Conservation (phyloP, 30 jellyfish, hydroid and myxozoan species). For the Hydractinia echinata region DNA sequence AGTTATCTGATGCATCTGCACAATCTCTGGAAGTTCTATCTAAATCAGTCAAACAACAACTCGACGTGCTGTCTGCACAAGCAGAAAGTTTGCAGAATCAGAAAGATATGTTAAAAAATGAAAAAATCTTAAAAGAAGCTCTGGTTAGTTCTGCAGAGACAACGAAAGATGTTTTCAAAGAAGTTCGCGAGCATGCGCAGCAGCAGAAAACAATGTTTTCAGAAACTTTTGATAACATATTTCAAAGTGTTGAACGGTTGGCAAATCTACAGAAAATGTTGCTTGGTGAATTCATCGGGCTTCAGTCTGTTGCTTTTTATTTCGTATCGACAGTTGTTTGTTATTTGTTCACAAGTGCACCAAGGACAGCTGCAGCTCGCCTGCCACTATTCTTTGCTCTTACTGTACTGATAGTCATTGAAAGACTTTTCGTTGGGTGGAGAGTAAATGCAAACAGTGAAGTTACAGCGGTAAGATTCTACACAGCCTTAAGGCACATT, state of each 20-base stretch:
- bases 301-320: slow-evolving; percentile 81
- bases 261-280: slow-evolving; percentile 64
- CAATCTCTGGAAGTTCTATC: slow-evolving; percentile 51
- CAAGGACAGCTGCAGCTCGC: slow-evolving; percentile 67
- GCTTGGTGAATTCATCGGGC: slow-evolving; percentile 78
- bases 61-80: slow-evolving; percentile 53
- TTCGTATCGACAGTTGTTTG: slow-evolving; percentile 51
- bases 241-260: slow-evolving; percentile 58
- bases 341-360: slow-evolving; percentile 68
- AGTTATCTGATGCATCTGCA: slow-evolving; percentile 47
- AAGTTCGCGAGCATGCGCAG: slow-evolving; percentile 68
- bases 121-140: slow-evolving; percentile 38
- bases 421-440: slow-evolving; percentile 38
- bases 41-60: slow-evolving; percentile 54
- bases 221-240: slow-evolving; percentile 64
- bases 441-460: slow-evolving; percentile 7
- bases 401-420: slow-evolving; percentile 43
- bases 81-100: slow-evolving; percentile 54
- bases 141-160: slow-evolving; percentile 50
- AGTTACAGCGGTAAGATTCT: slow-evolving; percentile 7
- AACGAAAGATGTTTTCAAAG: slow-evolving; percentile 62
- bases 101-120: slow-evolving; percentile 50
- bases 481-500: neutral
- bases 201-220: slow-evolving; percentile 65
- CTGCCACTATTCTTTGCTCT: slow-evolving; percentile 38